Evolutionary conservation across 1,140 invertebrate genomes (phyloP), one percentile per base, ranked within the genome.

Genomic region (Macrosteles quadrilineatus): DNA sequence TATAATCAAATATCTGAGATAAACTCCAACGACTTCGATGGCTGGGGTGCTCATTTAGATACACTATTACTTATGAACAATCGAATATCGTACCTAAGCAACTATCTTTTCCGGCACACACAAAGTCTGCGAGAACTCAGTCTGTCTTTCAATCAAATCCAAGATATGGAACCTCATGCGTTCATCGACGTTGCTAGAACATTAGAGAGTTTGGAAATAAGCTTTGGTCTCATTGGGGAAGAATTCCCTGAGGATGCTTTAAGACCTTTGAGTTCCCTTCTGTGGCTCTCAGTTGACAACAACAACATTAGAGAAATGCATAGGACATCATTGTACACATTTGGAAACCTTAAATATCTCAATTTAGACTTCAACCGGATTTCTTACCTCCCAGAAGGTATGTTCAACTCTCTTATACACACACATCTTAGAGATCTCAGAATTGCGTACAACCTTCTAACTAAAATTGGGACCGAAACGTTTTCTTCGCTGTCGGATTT

Each of bases 281-380:
- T 90, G 74, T 95, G 92, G 92, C 81, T 97, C 30, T 91, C 93
- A 12, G 81, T 96, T 70, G 94, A 97, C 78, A 93, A 95, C 79
- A 97, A 96, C 75, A 91, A 93, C 76, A 87, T 95, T 70, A 87
- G 90, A 74, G 85, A 83, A 0, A 82, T 95, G 0, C 85, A 88
- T n/a, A 81, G 87, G 27, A 80, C 81, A 0, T 79, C 84, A 0
- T 82, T 88, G 11, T 87, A 88, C 29, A 86, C 87, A 0, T 88
- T 91, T 76, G 83, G 86, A 2, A 86, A 90, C 74, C 77, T 96
- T 12, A 88, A 89, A 72, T 95, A 95, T 78, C 82, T 95, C 25
- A 95, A 95, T 81, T 79, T 97, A 72, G 93, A 95, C 76, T 93
- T 91, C 36, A 96, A 96, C 80, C 85, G 89, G 63, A 81, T 96